Percentiles rank a stretch among this genome's conserved stretches.
These are phyloP conservation scores for Phengaris alcon DNA, from an alignment of 2,888 invertebrate genomes.

Conservation along the genomic window DNA sequence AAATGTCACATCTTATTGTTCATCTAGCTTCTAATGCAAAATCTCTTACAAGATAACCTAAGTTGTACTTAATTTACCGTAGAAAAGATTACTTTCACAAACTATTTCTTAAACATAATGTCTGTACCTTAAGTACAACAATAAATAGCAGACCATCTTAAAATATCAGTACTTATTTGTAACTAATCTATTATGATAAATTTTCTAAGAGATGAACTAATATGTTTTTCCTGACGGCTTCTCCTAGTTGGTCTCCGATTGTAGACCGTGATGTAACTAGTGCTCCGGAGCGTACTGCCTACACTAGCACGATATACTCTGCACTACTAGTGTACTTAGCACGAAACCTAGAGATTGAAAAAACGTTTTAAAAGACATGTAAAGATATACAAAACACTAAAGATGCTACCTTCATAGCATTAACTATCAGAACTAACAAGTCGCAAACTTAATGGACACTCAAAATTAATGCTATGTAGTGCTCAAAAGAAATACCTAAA, in stretches of 20 bases:
- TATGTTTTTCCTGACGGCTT: constrained; percentile 72
- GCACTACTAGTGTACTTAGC: constrained; percentile 80
- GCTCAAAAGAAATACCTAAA: constrained; percentile 38
- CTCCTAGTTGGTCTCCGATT: constrained; percentile 73
- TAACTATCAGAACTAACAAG: constrained; percentile 60
- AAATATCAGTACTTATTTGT: constrained; percentile 69
- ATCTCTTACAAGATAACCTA: constrained; percentile 68
- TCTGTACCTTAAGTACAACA: constrained; percentile 76
- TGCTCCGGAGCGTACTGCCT: constrained; percentile 79
- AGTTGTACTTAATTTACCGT: constrained; percentile 71
- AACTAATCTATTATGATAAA: constrained; percentile 60
- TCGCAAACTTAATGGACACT: constrained; percentile 45
- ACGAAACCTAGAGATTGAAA: constrained; percentile 80
- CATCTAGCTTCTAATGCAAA: constrained; percentile 62
- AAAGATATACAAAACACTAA: constrained; percentile 54
- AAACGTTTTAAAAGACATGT: constrained; percentile 69
- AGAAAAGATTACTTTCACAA: constrained; percentile 64
- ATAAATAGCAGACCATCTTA: constrained; percentile 74
- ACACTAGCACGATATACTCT: constrained; percentile 76
- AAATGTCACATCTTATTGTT: constrained; percentile 57
- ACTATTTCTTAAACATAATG: constrained; percentile 67
- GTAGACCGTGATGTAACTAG: constrained; percentile 76
- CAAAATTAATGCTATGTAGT: constrained; percentile 75
- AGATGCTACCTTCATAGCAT: constrained; percentile 70
- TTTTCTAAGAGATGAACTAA: constrained; percentile 66